phyloP scores from a whole-genome alignment of 2,888 invertebrate genomes.

The Drosophila nr. perissopoda region DNA sequence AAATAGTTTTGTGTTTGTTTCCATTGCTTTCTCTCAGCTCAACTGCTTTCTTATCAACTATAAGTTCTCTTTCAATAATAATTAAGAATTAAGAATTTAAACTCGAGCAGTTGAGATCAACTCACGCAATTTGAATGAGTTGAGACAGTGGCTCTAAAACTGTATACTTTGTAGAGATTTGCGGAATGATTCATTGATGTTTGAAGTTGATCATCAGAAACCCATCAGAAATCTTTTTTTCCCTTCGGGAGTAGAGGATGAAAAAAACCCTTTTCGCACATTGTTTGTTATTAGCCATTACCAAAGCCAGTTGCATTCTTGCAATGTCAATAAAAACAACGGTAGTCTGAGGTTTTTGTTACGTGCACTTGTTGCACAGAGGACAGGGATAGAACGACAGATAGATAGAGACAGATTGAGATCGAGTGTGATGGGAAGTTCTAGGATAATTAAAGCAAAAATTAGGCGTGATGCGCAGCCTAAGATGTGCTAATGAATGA shows the following conservation, averaged over 20 bases:
- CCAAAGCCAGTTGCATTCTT: constrained; percentile 4
- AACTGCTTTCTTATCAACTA: constrained; percentile 14
- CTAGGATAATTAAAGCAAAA: constrained; percentile 65
- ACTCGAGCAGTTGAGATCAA: background rate
- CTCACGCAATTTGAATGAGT: background rate
- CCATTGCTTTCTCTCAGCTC: background rate
- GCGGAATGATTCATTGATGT: background rate
- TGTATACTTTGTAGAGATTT: background rate
- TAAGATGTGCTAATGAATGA: constrained; percentile 42
- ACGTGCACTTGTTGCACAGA: background rate
- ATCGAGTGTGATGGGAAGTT: constrained; percentile 26
- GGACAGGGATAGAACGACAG: background rate
- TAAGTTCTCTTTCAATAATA: background rate
- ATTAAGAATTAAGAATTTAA: background rate
- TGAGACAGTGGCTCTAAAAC: background rate
- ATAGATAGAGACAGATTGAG: background rate
- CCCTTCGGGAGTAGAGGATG: background rate
- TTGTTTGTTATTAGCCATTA: constrained; percentile 8
- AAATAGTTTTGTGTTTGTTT: constrained; percentile 3
- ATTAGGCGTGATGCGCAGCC: constrained; percentile 56
- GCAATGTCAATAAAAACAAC: constrained; percentile 15
- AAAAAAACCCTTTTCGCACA: constrained; percentile 8
- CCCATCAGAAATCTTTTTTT: constrained; percentile 1
- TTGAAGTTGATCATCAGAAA: constrained; percentile 7
- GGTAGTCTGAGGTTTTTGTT: constrained; percentile 23